Conservation (phyloP, 2,797 vertebrate species). For the Sebastes elongatus region DNA sequence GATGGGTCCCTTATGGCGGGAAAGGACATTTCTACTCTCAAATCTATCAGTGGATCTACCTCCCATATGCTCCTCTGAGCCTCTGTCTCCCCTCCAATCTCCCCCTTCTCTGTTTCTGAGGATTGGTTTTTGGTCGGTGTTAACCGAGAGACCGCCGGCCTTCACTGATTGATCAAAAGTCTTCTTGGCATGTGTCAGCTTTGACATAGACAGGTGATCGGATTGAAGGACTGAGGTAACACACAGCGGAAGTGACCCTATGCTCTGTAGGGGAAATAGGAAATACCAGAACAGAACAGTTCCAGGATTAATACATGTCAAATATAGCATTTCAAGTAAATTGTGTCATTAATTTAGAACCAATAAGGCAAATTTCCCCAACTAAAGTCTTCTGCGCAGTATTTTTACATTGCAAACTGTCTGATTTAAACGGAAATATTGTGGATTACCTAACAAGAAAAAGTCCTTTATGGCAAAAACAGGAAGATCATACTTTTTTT, state of each 20-base stretch:
- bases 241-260: not conserved
- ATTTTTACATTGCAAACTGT: not conserved
- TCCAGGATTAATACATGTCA: not conserved
- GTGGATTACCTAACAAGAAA: not conserved
- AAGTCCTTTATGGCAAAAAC: not conserved
- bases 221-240: not conserved
- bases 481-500: not conserved
- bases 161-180: slow-evolving; percentile 1
- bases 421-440: not conserved
- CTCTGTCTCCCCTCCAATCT: not conserved
- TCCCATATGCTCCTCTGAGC: slow-evolving; percentile 2
- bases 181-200: slow-evolving; percentile 11
- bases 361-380: not conserved
- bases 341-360: not conserved
- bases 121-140: slow-evolving; percentile 7
- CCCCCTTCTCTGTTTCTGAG: not conserved
- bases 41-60: slow-evolving; percentile 24
- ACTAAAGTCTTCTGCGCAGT: not conserved
- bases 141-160: not conserved
- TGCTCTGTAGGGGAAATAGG: not conserved
- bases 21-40: slow-evolving; percentile 29
- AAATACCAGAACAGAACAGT: not conserved
- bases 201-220: slow-evolving; percentile 13
- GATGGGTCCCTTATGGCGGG: not conserved
- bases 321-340: not conserved